Conservation (phyloP, 2,797 vertebrate genomes). For the Anolis apletophallus region DNA sequence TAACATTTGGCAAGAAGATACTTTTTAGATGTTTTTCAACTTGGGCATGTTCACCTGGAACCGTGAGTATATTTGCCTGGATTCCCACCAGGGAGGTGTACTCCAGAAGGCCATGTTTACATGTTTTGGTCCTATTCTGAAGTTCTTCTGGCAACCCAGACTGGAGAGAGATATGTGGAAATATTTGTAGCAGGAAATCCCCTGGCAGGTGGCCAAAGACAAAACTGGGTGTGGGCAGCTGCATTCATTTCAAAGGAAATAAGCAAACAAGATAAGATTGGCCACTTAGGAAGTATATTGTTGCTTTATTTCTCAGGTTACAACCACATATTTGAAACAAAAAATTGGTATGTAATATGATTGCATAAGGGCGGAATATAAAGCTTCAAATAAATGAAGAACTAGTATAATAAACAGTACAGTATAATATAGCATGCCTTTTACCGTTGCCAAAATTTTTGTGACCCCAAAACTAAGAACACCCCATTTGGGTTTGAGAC, state of each 20-base stretch:
- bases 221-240: slow-evolving; percentile 31
- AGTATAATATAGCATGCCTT: no score
- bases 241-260: slow-evolving; percentile 52
- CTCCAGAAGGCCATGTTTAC: background rate
- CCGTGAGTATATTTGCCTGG: background rate
- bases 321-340: background rate
- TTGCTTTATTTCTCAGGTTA: slow-evolving; percentile 35
- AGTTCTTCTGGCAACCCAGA: background rate
- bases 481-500: no score
- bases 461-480: no score
- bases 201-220: slow-evolving; percentile 23
- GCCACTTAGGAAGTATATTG: slow-evolving; percentile 13
- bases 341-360: background rate
- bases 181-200: slow-evolving; percentile 25
- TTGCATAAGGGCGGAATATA: background rate
- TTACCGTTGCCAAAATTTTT: no score
- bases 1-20: background rate
- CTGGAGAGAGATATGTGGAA: slow-evolving; percentile 8
- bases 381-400: no score
- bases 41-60: background rate
- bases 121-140: background rate
- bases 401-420: no score
- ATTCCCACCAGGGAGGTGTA: background rate
- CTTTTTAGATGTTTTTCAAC: background rate
- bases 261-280: slow-evolving; percentile 52